Evolutionary conservation across 92 coral and sea anemone species (phyloP).

Genomic region (Anthopleura xanthogrammica): DNA sequence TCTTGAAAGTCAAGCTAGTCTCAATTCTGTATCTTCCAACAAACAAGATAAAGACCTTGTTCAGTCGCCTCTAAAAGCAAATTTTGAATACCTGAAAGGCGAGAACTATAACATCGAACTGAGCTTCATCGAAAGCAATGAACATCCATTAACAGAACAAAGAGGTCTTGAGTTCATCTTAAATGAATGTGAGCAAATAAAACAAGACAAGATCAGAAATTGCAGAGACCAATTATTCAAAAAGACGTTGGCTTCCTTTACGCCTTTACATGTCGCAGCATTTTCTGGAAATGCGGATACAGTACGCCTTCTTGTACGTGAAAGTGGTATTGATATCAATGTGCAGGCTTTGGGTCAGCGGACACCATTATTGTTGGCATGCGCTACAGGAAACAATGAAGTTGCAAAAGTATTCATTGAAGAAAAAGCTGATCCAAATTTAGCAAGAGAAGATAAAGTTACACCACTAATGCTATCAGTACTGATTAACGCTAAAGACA

Average conservation of each 20-base stretch:
- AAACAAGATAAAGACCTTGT: slow-evolving; percentile 20
- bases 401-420: slow-evolving; percentile 45
- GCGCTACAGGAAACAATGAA: slow-evolving; percentile 62
- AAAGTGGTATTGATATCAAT: slow-evolving; percentile 46
- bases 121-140: slow-evolving; percentile 16
- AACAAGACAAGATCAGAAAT: slow-evolving; percentile 31
- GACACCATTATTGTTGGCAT: slow-evolving; percentile 74
- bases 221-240: slow-evolving; percentile 31
- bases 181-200: slow-evolving; percentile 38
- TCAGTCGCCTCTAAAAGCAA: not conserved
- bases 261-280: slow-evolving; percentile 70
- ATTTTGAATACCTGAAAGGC: slow-evolving; percentile 11
- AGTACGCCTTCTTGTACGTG: slow-evolving; percentile 47
- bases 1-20: slow-evolving; percentile 1
- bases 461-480: slow-evolving; percentile 66
- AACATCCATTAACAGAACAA: not conserved
- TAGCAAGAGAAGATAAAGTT: slow-evolving; percentile 45
- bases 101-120: slow-evolving; percentile 24
- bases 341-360: slow-evolving; percentile 50
- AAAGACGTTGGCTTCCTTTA: slow-evolving; percentile 37
- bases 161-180: slow-evolving; percentile 26
- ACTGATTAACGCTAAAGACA: slow-evolving; percentile 43
- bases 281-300: slow-evolving; percentile 44
- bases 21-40: slow-evolving; percentile 12
- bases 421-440: slow-evolving; percentile 64